These are phyloP conservation scores for Phrynosoma blainvillii DNA, from an alignment of 2,113 vertebrate genomes.

Conservation along the genomic window DNA sequence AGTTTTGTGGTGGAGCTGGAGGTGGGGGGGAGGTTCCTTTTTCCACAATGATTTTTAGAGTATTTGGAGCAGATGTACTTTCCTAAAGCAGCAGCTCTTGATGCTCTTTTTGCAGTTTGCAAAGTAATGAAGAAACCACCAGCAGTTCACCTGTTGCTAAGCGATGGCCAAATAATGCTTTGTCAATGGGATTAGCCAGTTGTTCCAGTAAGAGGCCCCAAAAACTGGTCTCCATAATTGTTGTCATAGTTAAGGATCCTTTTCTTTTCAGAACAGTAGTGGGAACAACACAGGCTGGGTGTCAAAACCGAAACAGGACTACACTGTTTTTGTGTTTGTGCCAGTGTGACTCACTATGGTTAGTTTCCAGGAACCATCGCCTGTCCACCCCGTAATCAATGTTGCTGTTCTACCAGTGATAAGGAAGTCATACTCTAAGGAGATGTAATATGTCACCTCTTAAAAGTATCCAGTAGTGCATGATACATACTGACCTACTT, in stretches of 20 bases:
- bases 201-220: neutral
- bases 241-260: neutral
- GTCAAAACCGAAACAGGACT: neutral
- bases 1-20: neutral
- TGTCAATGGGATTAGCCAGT: accelerated
- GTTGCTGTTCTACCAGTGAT: neutral
- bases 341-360: neutral
- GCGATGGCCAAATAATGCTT: accelerated
- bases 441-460: neutral
- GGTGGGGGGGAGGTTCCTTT: neutral
- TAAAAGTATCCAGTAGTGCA: neutral
- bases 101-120: accelerated
- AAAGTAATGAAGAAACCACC: neutral
- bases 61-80: neutral
- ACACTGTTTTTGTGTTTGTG: accelerated
- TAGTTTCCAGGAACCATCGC: neutral
- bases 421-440: neutral
- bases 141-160: accelerated
- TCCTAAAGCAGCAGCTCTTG: neutral
- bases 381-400: neutral
- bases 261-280: neutral
- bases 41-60: neutral
- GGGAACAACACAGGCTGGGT: neutral
- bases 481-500: neutral
- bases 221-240: neutral